Evolutionary conservation across 2,113 vertebrate species (phyloP).

Genomic region (Glaucomys volans): DNA sequence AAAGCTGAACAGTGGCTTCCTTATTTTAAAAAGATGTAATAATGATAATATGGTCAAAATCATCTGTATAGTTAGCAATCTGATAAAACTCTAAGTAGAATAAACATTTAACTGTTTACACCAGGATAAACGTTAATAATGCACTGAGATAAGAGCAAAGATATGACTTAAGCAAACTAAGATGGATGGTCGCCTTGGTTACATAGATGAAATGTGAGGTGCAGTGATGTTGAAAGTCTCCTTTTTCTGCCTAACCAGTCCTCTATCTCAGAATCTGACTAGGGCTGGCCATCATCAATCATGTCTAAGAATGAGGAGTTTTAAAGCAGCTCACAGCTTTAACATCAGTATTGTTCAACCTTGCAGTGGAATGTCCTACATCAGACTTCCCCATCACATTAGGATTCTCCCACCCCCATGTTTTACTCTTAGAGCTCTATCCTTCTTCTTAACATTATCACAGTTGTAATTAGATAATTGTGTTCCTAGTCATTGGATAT

Average conservation of each 20-base stretch:
- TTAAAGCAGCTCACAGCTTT: background rate
- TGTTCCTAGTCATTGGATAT: background rate
- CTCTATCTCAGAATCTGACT: background rate
- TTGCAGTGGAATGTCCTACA: background rate
- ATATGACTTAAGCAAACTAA: background rate
- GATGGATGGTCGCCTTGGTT: background rate
- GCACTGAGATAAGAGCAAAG: background rate
- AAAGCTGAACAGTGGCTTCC: background rate
- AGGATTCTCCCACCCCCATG: rapidly evolving
- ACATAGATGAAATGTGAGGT: background rate
- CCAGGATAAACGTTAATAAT: background rate
- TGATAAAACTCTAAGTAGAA: background rate
- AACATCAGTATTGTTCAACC: background rate
- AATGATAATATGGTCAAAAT: background rate
- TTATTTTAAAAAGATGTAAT: background rate
- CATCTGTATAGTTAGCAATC: background rate
- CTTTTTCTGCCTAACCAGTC: background rate
- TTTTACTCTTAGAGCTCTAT: background rate
- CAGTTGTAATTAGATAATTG: background rate
- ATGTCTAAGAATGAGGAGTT: background rate
- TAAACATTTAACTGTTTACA: background rate
- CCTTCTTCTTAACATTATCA: background rate
- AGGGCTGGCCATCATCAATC: background rate
- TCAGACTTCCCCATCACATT: background rate
- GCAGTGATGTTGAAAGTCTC: background rate